These are phyloP conservation scores for Beris morrisii DNA, from an alignment of 2,888 invertebrate species.

Conservation along the genomic window DNA sequence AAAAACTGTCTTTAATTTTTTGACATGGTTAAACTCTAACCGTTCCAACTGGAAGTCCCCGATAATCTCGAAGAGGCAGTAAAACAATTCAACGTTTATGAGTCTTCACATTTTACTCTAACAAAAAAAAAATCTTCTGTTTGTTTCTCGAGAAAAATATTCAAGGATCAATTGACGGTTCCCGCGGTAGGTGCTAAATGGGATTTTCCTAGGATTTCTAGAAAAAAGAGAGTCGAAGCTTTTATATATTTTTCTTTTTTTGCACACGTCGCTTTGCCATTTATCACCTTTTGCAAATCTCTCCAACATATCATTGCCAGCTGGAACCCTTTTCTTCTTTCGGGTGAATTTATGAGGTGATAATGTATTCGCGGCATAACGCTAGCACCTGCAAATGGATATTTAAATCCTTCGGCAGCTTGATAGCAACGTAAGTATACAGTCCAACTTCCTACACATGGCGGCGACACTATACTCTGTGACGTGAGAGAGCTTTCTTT, in stretches of 20 bases:
- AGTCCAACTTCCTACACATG: constrained; percentile 6
- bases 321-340: constrained; percentile 27
- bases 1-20: too few species aligned
- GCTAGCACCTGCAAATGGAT: constrained; percentile 31
- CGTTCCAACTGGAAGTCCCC: too few species aligned
- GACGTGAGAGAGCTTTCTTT: constrained; percentile 5
- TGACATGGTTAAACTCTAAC: too few species aligned
- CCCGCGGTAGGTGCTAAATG: too few species aligned
- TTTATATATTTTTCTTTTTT: not conserved
- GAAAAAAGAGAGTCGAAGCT: not conserved
- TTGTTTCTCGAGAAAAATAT: too few species aligned
- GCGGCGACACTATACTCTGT: constrained; percentile 15
- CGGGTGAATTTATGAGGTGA: constrained; percentile 27
- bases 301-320: constrained; percentile 29
- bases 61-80: too few species aligned
- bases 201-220: too few species aligned
- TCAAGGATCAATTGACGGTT: too few species aligned
- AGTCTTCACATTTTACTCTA: too few species aligned
- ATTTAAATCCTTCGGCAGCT: constrained; percentile 30
- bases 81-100: too few species aligned
- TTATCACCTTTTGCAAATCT: constrained; percentile 31
- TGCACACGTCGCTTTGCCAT: constrained; percentile 25
- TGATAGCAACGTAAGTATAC: constrained; percentile 6
- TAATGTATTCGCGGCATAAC: constrained; percentile 33
- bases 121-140: too few species aligned